Base-by-base conservation (phyloP, 2,113 vertebrate species). In the Grallaria varia region DNA sequence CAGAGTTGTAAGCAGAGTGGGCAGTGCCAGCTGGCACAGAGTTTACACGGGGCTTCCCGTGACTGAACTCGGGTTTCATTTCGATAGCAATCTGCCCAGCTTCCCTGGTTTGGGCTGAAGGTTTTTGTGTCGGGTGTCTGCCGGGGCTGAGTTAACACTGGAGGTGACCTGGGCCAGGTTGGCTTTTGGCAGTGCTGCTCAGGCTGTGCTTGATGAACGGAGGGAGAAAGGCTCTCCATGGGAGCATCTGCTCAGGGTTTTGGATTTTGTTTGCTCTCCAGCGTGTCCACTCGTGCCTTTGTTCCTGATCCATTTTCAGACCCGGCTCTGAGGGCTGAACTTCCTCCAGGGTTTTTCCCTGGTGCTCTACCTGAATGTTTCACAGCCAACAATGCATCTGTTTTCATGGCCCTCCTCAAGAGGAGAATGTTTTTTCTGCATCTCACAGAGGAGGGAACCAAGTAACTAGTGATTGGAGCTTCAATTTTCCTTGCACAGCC, bases 1-100 rank as follows among this genome's bases (percentile, higher is more conserved):
- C 87, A 84, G 64, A 63, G 73, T 92, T 95, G 93, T 92, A 95
- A 95, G 93, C 85, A 81, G 90, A 86, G 90, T 90, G 93, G 93
- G 93, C 76, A 64, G 96, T 75, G 83, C 49, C 90, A 92, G 66
- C 83, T 90, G 59, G 74, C 12, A n/a, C 6, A 35, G 72, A 64
- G 79, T 90, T 96, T 88, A 90, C 73, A 59, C n/a, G 76, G 20
- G 71, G 83, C 84, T 96, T 96, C 88, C 96, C 90, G 39, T 89
- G 68, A 69, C 12, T 89, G 93, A 92, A 87, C 86, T 82, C n/a
- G 2, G 31, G 27, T 84, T 84, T 52, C 25, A 31, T 80, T 72
- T 59, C 45, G 31, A 35, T 84, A 63, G 71, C 72, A 79, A 22
- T 44, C 56, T 72, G 40, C 80, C 64, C 42, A 18, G 33, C 44